Conservation (phyloP, 2,888 invertebrate species). For the Smittia sp. region DNA sequence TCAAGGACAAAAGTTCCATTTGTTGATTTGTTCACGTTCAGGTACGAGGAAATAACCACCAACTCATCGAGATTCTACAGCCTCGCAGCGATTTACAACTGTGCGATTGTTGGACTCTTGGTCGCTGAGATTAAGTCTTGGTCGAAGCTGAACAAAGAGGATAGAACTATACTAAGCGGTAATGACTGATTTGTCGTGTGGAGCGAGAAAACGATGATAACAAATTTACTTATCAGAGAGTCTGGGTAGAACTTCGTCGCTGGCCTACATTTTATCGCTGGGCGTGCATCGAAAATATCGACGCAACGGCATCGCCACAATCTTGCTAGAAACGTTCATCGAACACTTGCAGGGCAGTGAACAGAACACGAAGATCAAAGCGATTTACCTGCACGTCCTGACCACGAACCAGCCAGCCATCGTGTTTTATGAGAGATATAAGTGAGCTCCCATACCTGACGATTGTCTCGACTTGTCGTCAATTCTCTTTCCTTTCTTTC, state of each 20-base stretch:
- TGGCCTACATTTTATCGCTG: constrained; percentile 1
- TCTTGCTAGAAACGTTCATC: not conserved
- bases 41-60: constrained; percentile 18
- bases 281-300: constrained; percentile 18
- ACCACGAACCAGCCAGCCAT: constrained; percentile 24
- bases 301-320: not conserved
- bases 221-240: constrained; percentile 14
- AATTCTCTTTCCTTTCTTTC: not conserved
- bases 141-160: constrained; percentile 17
- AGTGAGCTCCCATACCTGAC: constrained; percentile 3
- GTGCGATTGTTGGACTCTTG: constrained; percentile 5
- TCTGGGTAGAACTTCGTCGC: not conserved
- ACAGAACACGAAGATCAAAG: constrained; percentile 12
- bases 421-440: constrained; percentile 10
- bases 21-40: not conserved
- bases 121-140: constrained; percentile 20
- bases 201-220: too few species aligned
- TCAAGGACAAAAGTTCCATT: not conserved
- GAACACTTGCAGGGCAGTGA: constrained; percentile 15
- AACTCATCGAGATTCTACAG: constrained; percentile 21
- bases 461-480: too few species aligned
- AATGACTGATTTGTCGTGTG: too few species aligned
- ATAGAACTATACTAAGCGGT: constrained; percentile 15
- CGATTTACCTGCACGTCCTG: not conserved
- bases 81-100: constrained; percentile 19